Conservation (phyloP, 2,888 invertebrate genomes). For the Dasysyrphus albostriatus region DNA sequence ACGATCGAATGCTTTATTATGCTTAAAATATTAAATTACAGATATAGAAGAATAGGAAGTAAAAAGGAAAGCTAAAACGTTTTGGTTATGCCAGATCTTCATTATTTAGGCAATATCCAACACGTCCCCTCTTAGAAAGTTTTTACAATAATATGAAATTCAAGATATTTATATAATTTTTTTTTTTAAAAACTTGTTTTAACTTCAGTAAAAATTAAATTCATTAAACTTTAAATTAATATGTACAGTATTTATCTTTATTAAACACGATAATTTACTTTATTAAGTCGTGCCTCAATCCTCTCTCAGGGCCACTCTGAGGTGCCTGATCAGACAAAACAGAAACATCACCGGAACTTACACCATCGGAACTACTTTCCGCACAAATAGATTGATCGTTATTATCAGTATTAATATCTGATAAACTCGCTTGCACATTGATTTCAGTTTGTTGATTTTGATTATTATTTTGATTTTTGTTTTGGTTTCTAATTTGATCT, state of each 20-base stretch:
- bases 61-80: too few species aligned
- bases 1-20: too few species aligned
- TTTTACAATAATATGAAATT: conserved; percentile 1
- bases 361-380: not conserved
- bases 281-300: conserved; percentile 3
- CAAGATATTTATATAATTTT: not conserved
- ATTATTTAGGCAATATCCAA: conserved; percentile 13
- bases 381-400: not conserved
- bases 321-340: not conserved
- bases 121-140: conserved; percentile 5
- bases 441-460: conserved; percentile 8
- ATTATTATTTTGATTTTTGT: not conserved
- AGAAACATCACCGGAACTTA: not conserved
- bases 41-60: too few species aligned
- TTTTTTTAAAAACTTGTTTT: too few species aligned
- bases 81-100: too few species aligned
- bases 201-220: too few species aligned
- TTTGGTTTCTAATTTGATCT: conserved; percentile 33
- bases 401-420: not conserved
- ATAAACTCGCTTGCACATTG: conserved; percentile 1
- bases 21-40: too few species aligned
- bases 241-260: not conserved
- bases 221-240: too few species aligned
- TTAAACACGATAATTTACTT: conserved; percentile 4
- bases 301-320: not conserved